Base-by-base conservation (phyloP, 2,113 vertebrate genomes). In the Vanacampus margaritifer region DNA sequence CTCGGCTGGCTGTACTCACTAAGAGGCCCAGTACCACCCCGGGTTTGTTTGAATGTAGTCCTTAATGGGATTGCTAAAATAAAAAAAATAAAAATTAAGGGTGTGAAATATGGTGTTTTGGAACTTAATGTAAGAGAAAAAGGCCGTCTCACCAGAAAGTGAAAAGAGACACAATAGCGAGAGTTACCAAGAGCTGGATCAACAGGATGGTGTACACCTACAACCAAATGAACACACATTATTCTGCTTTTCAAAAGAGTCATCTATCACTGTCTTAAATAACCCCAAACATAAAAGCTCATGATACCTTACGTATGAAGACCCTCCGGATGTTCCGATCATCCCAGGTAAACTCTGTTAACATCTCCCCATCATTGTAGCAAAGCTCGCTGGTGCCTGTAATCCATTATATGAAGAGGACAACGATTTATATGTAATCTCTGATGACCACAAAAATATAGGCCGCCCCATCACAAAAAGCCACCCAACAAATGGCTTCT, bases 1-100 rank as follows among this genome's bases (percentile, higher is more conserved):
- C 46, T 50, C 11, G n/a, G 16, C 13, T 9, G 10, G n/a, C 17
- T 59, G 14, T 87, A 95, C 95, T 96, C 87, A 98, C 96, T 97
- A 97, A 78, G 95, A 96, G 26, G 94, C 94, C 96, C 96, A 98
- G 63, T 98, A 98, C 94, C 94, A 98, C 51, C 92, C 95, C 32
- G 95, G 91, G 69, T 97, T 94, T 32, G 79, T 69, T 67, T 97
- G 95, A 73, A 98, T 87, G 73, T 95, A 98, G 41, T 87, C 84
- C 85, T 94, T 95, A 60, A 97, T 90, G 0, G 94, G 92, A 28
- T 95, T 94, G 60, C 96, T 98, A 76, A 36, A 5, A 63, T 51
- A 26, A 41, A 41, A 12, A 41, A 2, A 12, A 41, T 41, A 41
- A 0, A 41, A 12, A 37, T 5, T 45, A 17, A 10, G 35, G 32